Conservation (phyloP, 1,140 invertebrate genomes). For the Patella vulgata region DNA sequence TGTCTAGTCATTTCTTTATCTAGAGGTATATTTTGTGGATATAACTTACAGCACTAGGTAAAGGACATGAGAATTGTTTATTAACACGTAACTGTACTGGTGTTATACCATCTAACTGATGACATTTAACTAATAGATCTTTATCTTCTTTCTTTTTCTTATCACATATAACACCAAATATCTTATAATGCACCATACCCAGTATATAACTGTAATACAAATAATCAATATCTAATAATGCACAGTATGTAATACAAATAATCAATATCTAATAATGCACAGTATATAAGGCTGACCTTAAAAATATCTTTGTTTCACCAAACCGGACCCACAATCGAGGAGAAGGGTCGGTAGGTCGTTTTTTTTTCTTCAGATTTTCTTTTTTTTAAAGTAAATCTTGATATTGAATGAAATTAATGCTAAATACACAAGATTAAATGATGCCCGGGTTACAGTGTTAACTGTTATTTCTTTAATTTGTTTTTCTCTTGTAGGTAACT, state of each 20-base stretch:
- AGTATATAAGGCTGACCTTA: constrained; percentile 1
- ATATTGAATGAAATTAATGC: too few species aligned
- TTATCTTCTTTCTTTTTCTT: constrained; percentile 37
- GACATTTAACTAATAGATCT: constrained; percentile 39
- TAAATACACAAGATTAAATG: too few species aligned
- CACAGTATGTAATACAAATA: constrained; percentile 4
- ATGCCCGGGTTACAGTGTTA: too few species aligned
- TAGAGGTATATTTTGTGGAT: too few species aligned
- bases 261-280: not conserved
- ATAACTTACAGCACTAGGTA: constrained; percentile 52
- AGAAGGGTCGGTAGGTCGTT: too few species aligned
- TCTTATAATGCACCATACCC: constrained; percentile 44
- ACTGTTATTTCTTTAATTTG: too few species aligned
- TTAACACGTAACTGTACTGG: constrained; percentile 44
- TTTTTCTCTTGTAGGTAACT: constrained; percentile 43
- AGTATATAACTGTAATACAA: constrained; percentile 45
- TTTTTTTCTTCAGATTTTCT: too few species aligned
- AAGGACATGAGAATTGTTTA: constrained; percentile 43
- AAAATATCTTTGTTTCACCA: too few species aligned
- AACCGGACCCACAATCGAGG: too few species aligned
- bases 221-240: constrained; percentile 2
- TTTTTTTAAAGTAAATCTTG: too few species aligned
- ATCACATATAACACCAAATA: constrained; percentile 49
- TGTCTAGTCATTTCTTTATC: too few species aligned
- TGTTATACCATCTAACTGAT: constrained; percentile 35